A percentile compares a stretch with the other conserved stretches of the same genome.
Evolutionary conservation across 2,113 vertebrate species (phyloP).

Genomic region (Paedocypris sp.): DNA sequence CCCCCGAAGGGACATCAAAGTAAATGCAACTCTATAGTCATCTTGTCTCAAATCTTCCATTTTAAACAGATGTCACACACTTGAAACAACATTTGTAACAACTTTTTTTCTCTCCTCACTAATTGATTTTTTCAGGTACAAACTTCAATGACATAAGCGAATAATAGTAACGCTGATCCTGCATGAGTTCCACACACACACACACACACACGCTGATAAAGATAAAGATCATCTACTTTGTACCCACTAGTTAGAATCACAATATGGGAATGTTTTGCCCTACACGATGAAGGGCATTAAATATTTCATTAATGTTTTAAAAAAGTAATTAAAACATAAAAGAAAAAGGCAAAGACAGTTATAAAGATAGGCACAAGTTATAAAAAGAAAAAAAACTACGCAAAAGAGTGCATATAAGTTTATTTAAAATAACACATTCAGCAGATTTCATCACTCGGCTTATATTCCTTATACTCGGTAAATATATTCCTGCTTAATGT

Average conservation of each 20-base stretch:
- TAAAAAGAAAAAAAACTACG: too few species aligned
- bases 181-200: not conserved
- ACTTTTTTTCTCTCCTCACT: too few species aligned
- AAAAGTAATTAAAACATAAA: not conserved
- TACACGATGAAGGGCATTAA: not conserved
- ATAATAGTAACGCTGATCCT: too few species aligned
- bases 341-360: not conserved
- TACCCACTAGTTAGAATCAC: not conserved
- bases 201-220: not conserved
- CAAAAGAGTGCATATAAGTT: not conserved
- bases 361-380: not conserved
- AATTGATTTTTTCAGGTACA: too few species aligned
- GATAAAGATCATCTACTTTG: not conserved
- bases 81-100: too few species aligned
- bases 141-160: too few species aligned
- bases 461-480: too few species aligned
- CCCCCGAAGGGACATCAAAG: too few species aligned
- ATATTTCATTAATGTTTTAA: slow-evolving; percentile 8
- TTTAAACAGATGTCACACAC: too few species aligned
- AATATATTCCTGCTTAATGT: too few species aligned
- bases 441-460: not conserved
- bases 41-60: too few species aligned
- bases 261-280: not conserved
- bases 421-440: not conserved
- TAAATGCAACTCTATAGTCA: too few species aligned